Evolutionary conservation across 1,140 invertebrate genomes (phyloP), one percentile per base, ranked within the genome.

Genomic region (Ostrea edulis): DNA sequence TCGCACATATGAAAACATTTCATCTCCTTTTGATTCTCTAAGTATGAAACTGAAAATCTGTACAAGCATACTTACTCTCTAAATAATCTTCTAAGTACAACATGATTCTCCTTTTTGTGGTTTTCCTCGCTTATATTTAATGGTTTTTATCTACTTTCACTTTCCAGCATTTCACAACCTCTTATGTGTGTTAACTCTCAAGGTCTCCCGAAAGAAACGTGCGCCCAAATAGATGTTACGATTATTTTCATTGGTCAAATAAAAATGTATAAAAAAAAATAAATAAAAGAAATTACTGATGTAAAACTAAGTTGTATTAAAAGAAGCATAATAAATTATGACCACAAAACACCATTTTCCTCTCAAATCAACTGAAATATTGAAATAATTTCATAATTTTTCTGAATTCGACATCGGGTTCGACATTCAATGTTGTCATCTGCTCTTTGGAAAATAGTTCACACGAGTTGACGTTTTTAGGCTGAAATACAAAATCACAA

Each of bases 1-100:
- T 0, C 54, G 8, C 54, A 55, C 9, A 55, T 55, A 55, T 8
- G 5, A 44, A 44, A 44, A 44, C 35, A 44, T 44, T 44, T 20
- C 55, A 62, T 62, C 17, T 62, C 14, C 54, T 62, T 62, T 62
- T 62, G 7, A 7, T 20, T 62, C 29, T 77, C 25, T 29, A 44
- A 44, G 5, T 3, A 35, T 29, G 11, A 35, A 77, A 35, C 35
- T 83, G 77, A n/a, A 84, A 86, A 87, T 71, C 55, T 82, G 25
- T 58, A 55, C 90, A 90, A 88, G 87, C 88, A 86, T 93, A 97
- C 97, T 96, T 97, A 98, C 98, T 98, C 97, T 99, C 98, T 86
- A 99, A 96, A 95, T 98, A 99, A 96, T 99, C 98, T 95, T 99
- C 98, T 89, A 99, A 96, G 95, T 98, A 99, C 95, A 99, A 96